These are phyloP conservation scores for Yponomeuta plumbellus DNA, from an alignment of 2,888 invertebrate genomes.

Conservation along the genomic window DNA sequence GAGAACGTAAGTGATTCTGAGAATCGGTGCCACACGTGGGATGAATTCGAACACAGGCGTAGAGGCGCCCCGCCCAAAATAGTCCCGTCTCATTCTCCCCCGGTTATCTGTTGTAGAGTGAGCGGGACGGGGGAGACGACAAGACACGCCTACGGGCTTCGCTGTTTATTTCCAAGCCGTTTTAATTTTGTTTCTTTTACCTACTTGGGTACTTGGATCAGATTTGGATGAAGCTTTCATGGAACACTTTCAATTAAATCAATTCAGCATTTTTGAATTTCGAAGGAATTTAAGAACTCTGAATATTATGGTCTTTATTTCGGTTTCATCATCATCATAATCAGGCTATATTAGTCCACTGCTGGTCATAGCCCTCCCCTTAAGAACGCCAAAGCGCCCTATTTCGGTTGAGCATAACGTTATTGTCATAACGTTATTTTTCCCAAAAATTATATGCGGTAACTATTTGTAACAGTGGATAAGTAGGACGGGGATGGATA, in stretches of 20 bases:
- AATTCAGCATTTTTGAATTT: too few relatives aligned
- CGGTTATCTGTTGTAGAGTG: background rate
- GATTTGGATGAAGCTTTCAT: background rate
- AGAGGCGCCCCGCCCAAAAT: background rate
- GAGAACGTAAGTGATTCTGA: slow-evolving; percentile 30
- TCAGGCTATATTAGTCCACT: too few relatives aligned
- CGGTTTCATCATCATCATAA: too few relatives aligned
- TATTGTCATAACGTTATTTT: too few relatives aligned
- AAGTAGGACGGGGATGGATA: too few relatives aligned
- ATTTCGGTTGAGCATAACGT: too few relatives aligned
- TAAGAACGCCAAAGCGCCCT: too few relatives aligned
- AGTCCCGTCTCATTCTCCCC: background rate
- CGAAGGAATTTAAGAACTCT: too few relatives aligned
- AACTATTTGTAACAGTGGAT: too few relatives aligned
- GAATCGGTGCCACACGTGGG: slow-evolving; percentile 13
- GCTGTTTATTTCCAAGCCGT: background rate
- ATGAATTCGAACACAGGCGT: slow-evolving; percentile 1
- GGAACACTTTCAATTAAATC: background rate
- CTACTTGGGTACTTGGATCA: background rate
- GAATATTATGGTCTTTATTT: too few relatives aligned
- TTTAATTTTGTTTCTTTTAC: background rate
- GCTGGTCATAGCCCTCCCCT: too few relatives aligned
- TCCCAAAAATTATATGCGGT: too few relatives aligned
- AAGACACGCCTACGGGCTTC: background rate
- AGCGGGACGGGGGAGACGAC: background rate